Base-by-base conservation (phyloP, 2,113 vertebrate species). In the Lepisosteus oculatus region DNA sequence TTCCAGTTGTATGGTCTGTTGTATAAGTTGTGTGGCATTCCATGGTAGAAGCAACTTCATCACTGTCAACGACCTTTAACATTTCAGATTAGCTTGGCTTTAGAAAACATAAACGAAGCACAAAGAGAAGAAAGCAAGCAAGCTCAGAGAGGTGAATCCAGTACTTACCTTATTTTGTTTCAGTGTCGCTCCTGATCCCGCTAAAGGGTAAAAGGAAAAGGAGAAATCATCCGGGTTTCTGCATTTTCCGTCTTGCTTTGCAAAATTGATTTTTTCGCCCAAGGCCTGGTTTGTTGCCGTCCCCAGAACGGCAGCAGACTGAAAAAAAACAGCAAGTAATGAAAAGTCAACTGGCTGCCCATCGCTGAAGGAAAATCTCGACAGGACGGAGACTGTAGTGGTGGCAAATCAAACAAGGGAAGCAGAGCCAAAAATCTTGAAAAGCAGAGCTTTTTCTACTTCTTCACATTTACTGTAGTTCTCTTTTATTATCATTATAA, bases 111-210 rank as follows among this genome's bases (percentile, higher is more conserved):
- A 11, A 57, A 57, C 8, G 55, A 57, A 57, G 14, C 14, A 29
- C 17, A 29, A 29, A 29, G 17, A 29, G 17, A 29, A 29, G 17
- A 29, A 8, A 64, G 15, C 57, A 72, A 63, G 45, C 11, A 68
- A 29, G 14, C 8, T 55, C 56, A 15, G 57, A 62, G 14, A 67
- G 51, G 42, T 42, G 65, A 62, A n/a, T 54, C 41, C 61, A 72
- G 43, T 65, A 77, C 92, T 90, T 85, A 95, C 94, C 81, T 85
- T 84, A 9, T 78, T 75, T 67, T 89, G 84, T 80, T 87, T 93
- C 70, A 83, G 83, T 76, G 65, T 79, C 65, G 85, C 80, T 79
- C 84, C 90, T 68, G 80, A 68, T 79, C 85, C 86, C 74, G 72
- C 62, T 8, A 82, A 77, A 75, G 67, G 17, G 65, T 76, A 61